Percentiles rank a stretch among this genome's conserved stretches.
Conservation (phyloP, 2,888 invertebrate species). For the Heliothis peltigera region DNA sequence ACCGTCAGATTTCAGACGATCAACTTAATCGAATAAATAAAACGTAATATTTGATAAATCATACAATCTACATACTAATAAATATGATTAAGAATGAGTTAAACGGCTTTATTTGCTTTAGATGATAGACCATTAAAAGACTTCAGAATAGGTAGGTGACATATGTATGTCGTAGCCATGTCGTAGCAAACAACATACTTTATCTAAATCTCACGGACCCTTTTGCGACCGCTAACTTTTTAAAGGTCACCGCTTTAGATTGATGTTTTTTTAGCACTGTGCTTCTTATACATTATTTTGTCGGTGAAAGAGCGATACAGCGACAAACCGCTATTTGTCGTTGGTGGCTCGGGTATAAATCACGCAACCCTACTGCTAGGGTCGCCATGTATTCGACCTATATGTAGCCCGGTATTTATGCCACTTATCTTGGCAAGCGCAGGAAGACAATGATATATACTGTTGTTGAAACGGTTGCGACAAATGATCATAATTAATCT, state of each 20-base stretch:
- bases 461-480: constrained; percentile 45
- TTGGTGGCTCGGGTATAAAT: constrained; percentile 83
- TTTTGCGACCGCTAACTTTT: constrained; percentile 62
- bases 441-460: constrained; percentile 54
- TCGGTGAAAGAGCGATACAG: constrained; percentile 83
- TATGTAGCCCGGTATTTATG: constrained; percentile 67
- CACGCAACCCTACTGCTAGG: constrained; percentile 78
- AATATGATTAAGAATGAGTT: constrained; percentile 6
- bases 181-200: constrained; percentile 53
- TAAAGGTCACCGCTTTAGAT: constrained; percentile 57
- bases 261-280: constrained; percentile 71
- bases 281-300: constrained; percentile 81
- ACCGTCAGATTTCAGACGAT: constrained; percentile 9
- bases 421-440: constrained; percentile 59
- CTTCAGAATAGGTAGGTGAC: constrained; percentile 11
- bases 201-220: constrained; percentile 61
- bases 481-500: constrained; percentile 53
- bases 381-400: constrained; percentile 65
- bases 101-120: constrained; percentile 20
- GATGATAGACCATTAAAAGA: too few species aligned
- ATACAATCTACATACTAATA: constrained; percentile 3
- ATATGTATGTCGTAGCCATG: too few species aligned
- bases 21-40: constrained; percentile 22
- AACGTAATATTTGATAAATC: constrained; percentile 1
- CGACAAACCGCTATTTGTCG: constrained; percentile 89